Base-by-base conservation (phyloP, 1,140 invertebrate species). In the Drosophila yakuba region DNA sequence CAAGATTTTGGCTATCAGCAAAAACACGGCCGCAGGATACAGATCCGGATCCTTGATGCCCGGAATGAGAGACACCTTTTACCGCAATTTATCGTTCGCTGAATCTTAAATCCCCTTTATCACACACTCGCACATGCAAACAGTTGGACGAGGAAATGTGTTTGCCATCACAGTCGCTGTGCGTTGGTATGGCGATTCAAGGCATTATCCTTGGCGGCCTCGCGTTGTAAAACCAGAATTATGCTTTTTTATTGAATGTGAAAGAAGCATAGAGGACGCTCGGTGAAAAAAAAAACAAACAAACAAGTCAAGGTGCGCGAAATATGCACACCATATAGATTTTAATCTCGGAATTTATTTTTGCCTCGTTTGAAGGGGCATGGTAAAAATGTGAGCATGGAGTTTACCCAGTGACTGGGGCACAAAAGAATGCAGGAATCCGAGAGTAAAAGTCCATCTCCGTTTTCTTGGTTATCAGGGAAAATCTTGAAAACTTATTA, bases 21-120 rank as follows among this genome's bases (percentile, higher is more conserved):
- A 76, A 76, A 83, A 61, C 59, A 59, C 38, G 43, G 28, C 48
- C 32, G 41, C 45, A 68, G 58, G 32, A 67, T 56, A 56, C 43
- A 15, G 43, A 45, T 45, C 43, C 15, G 43, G 43, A 45, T 52
- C 58, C 20, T 50, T 50, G 47, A 15, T 35, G 38, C 32, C 38
- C 15, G 28, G 78, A 64, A 61, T 68, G 64, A 68, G 59, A 73
- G 84, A 80, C 84, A 88, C 84, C 84, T 89, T 88, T 88, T 89
- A 74, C 80, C 80, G 55, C 84, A 89, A 89, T 88, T 88, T 88
- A 88, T 88, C 80, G 84, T 80, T 68, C 71, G 74, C 72, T 76
- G 61, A 78, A 88, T 89, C 80, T 89, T 80, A 63, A 89, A 89
- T 83, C 78, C 73, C 74, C 48, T 66, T 66, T 73, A 73, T 60